Evolutionary conservation across 2,888 invertebrate genomes (phyloP), one percentile per base, ranked within the genome.

Genomic region (Dicranocentrus wangi): DNA sequence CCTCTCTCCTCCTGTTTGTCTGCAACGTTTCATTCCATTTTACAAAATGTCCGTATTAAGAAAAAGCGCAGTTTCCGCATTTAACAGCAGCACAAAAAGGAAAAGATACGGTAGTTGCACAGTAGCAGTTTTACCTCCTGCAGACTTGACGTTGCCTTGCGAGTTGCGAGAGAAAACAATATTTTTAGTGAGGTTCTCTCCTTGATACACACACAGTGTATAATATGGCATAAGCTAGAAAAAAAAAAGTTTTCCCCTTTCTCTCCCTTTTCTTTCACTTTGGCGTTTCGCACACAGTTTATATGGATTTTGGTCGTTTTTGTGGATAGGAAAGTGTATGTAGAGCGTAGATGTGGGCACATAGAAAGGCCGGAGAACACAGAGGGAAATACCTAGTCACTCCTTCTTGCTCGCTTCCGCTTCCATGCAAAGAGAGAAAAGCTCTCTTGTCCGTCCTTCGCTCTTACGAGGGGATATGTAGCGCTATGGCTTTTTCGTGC

Each of bases 61-160:
- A 65, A 65, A 65, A 65, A 23, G 25, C 65, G 65, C 65, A 65
- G 65, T 65, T 65, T 65, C 65, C 65, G 65, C 65, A 65, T 42
- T 65, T 65, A 39, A 65, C 42, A 61, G 61, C 61, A 25, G 58
- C 58, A 51, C n/a, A 51, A 51, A n/a, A 23, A 58, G 15, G 27
- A 25, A 58, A 58, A 58, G 27, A 17, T 17, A 27, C 27, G 23
- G n/a, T n/a, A n/a, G n/a, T n/a, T n/a, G n/a, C 39, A 13, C 58
- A 25, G 25, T 25, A 55, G 55, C 55, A 25, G 23, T 55, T 61
- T 61, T 61, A 61, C 61, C 61, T 61, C 61, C 61, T 28, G 61
- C 61, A 61, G 61, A 61, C 61, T 19, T n/a, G 5, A 28, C n/a
- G 55, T n/a, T n/a, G 10, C n/a, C n/a, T n/a, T 47, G n/a, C 51